Evolutionary conservation across 2,888 invertebrate species (phyloP), one percentile per base, ranked within the genome.

Genomic region (Actias luna): DNA sequence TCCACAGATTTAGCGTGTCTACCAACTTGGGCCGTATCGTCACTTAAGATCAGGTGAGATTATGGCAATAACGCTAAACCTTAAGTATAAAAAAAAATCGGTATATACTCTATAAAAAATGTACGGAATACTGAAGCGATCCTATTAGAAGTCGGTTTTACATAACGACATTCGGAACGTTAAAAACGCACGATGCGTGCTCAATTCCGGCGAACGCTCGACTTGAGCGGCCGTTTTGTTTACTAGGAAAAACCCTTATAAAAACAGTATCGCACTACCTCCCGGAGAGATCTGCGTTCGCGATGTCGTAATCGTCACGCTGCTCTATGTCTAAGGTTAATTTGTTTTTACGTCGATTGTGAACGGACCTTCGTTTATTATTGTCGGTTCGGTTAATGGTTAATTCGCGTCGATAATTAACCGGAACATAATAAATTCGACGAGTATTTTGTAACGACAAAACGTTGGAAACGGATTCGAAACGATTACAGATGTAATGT

Each of bases 401-500:
- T 55, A 55, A 29, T 55, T 55, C 29, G 5, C 55, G 3, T n/a
- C 29, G 1, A 55, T 55, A 55, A 55, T 55, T 55, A 27, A 29
- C 55, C 55, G 29, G 27, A 55, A 55, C 14, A 55, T 55, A n/a
- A n/a, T n/a, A 29, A 55, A 50, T 22, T 50, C 46, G 8, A 46
- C 46, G 22, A 2, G 7, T 46, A 50, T 50, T 50, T 50, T 2
- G 46, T 25, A 50, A 50, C 18, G 10, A 22, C 5, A 50, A 50
- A 50, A 50, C 22, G 25, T 50, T 25, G 0, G 5, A 50, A 50
- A 50, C 25, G 12, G 25, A 50, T 50, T 50, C 25, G 46, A 50
- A 50, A 50, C 46, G 46, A 50, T 50, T 50, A 50, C 25, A 50
- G 46, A 50, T n/a, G n/a, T n/a, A n/a, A n/a, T n/a, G n/a, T n/a